Evolutionary conservation across 2,797 vertebrate genomes (phyloP), one percentile per base, ranked within the genome.

Genomic region (Xenentodon cancila): DNA sequence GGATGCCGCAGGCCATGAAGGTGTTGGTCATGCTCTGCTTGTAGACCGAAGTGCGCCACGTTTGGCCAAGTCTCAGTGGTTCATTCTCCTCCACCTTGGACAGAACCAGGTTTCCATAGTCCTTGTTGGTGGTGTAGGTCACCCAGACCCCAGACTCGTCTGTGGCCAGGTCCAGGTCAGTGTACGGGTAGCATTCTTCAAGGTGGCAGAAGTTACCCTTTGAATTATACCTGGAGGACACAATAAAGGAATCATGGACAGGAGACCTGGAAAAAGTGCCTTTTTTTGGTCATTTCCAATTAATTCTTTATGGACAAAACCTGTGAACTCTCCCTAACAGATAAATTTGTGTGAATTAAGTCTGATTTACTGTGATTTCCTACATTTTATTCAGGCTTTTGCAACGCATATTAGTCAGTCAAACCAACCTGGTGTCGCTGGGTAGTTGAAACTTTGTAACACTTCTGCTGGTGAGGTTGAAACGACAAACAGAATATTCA

Each of bases 91-190:
- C 72, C 17, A 94, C 34, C 62, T 85, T 73, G 20, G 88, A 87
- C 9, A 94, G 57, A 5, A 94, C 75, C 55, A 93, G 52, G 67
- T 93, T 93, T 8, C 92, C 93, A 32, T 77, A 88, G 69, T 91
- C 71, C 19, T 87, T 75, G 0, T 32, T 48, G 13, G 91, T 86
- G 45, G 88, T 79, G 30, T 93, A 94, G 50, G 87, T 79, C 48
- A 91, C 90, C 91, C 91, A 94, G 21, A 94, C 52, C 0, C 92
- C 92, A 0, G 77, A 91, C 71, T 94, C 93, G 15, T 94, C 93
- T 0, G 92, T 93, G 3, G 88, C 70, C 30, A 94, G 70, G 83
- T 94, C 93, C 18, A 94, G 17, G 69, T 94, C 93, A 0, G 92
- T 92, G 74, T 40, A 91, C 0, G 1, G 3, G 69, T 91, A 92